Evolutionary conservation across 2,888 invertebrate species (phyloP), one percentile per base, ranked within the genome.

Genomic region (Calliphora vomitoria): DNA sequence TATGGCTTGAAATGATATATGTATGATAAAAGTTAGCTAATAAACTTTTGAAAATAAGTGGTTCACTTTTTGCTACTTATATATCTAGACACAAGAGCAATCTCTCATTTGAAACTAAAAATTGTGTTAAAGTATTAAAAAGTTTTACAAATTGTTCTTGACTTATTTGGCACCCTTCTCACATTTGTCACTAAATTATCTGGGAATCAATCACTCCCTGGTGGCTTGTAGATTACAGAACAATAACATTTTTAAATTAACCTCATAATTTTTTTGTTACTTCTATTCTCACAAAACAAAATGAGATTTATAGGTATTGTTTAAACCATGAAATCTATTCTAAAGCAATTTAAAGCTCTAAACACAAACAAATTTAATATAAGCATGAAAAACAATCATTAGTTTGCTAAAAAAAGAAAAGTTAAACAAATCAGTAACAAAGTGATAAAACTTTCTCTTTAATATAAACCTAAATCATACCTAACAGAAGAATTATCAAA

Each of bases 401-500:
- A 55, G 20, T 55, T 55, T 20, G 8, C 11, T n/a, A 55, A 55
- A 55, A 15, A 15, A 50, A 13, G 4, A n/a, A 50, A 50, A 44
- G 44, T 44, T 44, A 4, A 13, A n/a, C 13, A 50, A 50, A n/a
- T 13, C 6, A 50, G n/a, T n/a, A 6, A 50, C 50, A 44, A 68
- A 25, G 44, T 25, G 25, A 25, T 20, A 72, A 53, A 71, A 81
- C 44, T 81, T 72, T 71, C 25, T 20, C 31, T 64, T 72, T 20
- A 20, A 66, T 38, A 66, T 20, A 8, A 44, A 47, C 11, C 15
- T 47, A 38, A 68, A 18, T 20, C n/a, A 8, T 50, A n/a, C 4
- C 6, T 50, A 50, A 50, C 50, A 50, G 3, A 55, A 55, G 35
- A 66, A 41, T 68, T 60, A 44, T 62, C 50, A 62, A 64, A 64